A percentile compares a stretch with the other conserved stretches of the same genome.
Conservation (phyloP, 2,888 invertebrate species). For the Lysandra bellargus region DNA sequence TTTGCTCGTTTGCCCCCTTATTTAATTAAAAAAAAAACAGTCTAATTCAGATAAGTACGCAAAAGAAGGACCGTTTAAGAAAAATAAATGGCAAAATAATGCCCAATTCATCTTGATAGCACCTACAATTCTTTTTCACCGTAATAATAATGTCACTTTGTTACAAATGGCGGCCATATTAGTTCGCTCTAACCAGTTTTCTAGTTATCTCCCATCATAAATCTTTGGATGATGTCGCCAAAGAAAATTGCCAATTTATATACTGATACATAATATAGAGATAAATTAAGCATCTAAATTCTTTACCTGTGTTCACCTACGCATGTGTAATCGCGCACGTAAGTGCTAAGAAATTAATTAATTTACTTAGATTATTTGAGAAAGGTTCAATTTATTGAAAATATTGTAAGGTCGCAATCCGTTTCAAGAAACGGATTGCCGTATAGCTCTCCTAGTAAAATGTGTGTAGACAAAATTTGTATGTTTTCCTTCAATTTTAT, state of each 20-base stretch:
- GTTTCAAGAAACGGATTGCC: too few species aligned
- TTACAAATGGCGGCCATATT: conserved; percentile 42
- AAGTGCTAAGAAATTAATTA: conserved; percentile 27
- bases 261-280: conserved; percentile 54
- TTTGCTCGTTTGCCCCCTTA: too few species aligned
- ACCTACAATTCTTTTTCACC: conserved; percentile 42
- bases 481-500: too few species aligned
- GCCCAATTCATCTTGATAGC: conserved; percentile 42
- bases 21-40: background rate
- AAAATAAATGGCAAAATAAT: conserved; percentile 34
- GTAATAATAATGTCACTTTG: conserved; percentile 40
- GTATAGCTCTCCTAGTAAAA: too few species aligned
- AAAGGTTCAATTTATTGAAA: too few species aligned
- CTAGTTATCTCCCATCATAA: conserved; percentile 49
- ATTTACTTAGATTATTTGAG: too few species aligned
- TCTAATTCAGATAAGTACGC: background rate
- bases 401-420: too few species aligned
- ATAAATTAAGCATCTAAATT: conserved; percentile 59
- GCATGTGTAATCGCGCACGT: conserved; percentile 39
- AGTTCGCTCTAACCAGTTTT: conserved; percentile 44
- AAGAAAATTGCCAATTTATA: conserved; percentile 68
- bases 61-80: conserved; percentile 23
- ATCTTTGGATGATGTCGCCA: conserved; percentile 51
- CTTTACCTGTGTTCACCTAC: conserved; percentile 54
- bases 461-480: too few species aligned